These are phyloP conservation scores for Cheilosia grossa DNA, from an alignment of 2,888 invertebrate genomes.

Conservation along the genomic window DNA sequence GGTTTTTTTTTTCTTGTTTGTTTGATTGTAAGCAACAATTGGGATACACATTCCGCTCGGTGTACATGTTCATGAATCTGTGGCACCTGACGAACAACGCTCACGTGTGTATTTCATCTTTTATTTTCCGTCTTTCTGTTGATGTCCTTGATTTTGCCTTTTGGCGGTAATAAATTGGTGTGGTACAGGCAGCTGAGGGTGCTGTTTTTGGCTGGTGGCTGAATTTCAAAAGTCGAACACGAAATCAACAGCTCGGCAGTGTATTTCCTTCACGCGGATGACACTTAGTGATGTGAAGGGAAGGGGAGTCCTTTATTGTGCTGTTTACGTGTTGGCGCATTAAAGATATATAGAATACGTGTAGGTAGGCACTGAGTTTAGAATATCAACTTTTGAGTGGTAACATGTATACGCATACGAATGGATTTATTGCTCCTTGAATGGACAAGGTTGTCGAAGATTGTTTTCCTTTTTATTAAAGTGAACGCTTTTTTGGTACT, in stretches of 20 bases:
- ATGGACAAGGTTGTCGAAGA: conserved; percentile 13
- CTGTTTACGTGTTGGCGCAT: conserved; percentile 35
- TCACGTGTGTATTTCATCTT: conserved; percentile 54
- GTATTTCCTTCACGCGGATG: conserved; percentile 28
- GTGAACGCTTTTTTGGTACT: conserved; percentile 13
- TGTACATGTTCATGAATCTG: conserved; percentile 38
- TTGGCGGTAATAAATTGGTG: conserved; percentile 59
- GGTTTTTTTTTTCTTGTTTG: conserved; percentile 37
- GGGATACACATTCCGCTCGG: conserved; percentile 16
- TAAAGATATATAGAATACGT: conserved; percentile 15
- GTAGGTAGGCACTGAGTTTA: conserved; percentile 24
- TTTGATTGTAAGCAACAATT: conserved; percentile 59
- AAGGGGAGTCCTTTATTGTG: background rate
- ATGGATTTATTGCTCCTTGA: conserved; percentile 53
- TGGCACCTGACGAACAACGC: conserved; percentile 55
- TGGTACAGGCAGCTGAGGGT: conserved; percentile 37
- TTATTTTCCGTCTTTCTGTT: conserved; percentile 24
- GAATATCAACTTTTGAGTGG: conserved; percentile 27
- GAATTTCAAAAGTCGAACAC: conserved; percentile 60
- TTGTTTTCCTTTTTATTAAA: background rate
- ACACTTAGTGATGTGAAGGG: conserved; percentile 28
- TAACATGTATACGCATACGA: conserved; percentile 26
- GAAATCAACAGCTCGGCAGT: conserved; percentile 57
- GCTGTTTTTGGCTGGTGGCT: conserved; percentile 33
- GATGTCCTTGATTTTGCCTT: conserved; percentile 59